Percentiles rank a stretch among this genome's conserved stretches.
phyloP scores from a whole-genome alignment of 2,797 vertebrate genomes.

The Salmo trutta region DNA sequence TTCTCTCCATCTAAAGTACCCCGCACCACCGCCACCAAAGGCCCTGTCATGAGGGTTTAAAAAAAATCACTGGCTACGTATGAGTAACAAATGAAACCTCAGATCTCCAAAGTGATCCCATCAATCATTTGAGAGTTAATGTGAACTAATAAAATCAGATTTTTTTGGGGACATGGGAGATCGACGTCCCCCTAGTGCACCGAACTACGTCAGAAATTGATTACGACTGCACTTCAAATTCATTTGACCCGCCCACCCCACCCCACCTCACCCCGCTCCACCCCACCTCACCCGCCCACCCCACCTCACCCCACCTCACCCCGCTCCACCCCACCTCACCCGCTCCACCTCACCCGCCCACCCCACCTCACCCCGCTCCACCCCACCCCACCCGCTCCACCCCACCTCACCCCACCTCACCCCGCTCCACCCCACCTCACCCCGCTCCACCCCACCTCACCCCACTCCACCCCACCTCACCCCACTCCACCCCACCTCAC shows the following conservation, averaged over 20 bases:
- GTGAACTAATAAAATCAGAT: conserved; percentile 79
- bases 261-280: neutral
- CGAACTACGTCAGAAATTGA: conserved; percentile 77
- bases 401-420: neutral
- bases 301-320: no score
- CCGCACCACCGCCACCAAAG: neutral
- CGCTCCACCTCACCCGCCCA: neutral
- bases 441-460: no score
- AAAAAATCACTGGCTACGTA: conserved; percentile 54
- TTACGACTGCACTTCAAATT: conserved; percentile 80
- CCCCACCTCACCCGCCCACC: no score
- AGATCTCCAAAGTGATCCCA: conserved; percentile 70
- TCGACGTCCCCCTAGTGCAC: conserved; percentile 77
- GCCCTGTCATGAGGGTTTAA: conserved; percentile 21
- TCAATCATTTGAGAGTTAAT: conserved; percentile 84
- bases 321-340: no score
- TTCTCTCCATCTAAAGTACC: neutral
- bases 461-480: no score
- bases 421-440: no score
- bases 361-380: no score
- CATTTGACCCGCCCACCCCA: conserved; percentile 51
- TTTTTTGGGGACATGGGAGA: conserved; percentile 64
- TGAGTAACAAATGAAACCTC: conserved; percentile 80
- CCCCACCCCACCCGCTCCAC: no score
- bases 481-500: conserved; percentile 46